phyloP scores from a whole-genome alignment of 2,888 invertebrate genomes.

The Nasonia oneida region DNA sequence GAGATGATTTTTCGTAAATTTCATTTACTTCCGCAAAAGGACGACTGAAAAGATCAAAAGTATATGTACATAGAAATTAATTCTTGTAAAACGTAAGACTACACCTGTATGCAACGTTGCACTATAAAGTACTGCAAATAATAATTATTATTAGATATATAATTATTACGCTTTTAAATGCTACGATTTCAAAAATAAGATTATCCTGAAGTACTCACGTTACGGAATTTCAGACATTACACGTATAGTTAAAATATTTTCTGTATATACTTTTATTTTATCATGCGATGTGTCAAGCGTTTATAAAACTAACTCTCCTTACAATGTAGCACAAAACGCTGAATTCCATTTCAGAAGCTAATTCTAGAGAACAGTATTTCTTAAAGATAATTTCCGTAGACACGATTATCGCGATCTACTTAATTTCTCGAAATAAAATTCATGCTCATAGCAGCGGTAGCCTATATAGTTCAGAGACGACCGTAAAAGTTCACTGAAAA shows the following conservation, averaged over 20 bases:
- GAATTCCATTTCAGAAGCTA: background rate
- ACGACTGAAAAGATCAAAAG: background rate
- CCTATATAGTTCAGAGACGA: background rate
- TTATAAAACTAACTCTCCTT: background rate
- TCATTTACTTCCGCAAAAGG: background rate
- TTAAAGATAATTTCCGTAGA: background rate
- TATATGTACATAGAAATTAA: background rate
- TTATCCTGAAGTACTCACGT: background rate
- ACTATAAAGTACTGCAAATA: background rate
- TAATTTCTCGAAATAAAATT: background rate
- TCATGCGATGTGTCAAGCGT: background rate
- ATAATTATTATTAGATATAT: background rate
- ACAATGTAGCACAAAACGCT: background rate
- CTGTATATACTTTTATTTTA: background rate
- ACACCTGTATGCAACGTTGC: background rate
- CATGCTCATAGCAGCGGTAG: background rate
- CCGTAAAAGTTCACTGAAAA: background rate
- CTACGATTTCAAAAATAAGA: background rate
- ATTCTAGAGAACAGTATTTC: background rate
- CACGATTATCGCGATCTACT: background rate
- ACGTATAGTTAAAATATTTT: background rate
- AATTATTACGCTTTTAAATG: background rate
- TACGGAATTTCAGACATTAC: background rate
- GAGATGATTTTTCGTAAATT: background rate
- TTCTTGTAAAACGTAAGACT: background rate